A percentile compares a stretch with the other conserved stretches of the same genome.
Conservation (phyloP, 2,888 invertebrate species). For the Eupithecia tripunctaria region DNA sequence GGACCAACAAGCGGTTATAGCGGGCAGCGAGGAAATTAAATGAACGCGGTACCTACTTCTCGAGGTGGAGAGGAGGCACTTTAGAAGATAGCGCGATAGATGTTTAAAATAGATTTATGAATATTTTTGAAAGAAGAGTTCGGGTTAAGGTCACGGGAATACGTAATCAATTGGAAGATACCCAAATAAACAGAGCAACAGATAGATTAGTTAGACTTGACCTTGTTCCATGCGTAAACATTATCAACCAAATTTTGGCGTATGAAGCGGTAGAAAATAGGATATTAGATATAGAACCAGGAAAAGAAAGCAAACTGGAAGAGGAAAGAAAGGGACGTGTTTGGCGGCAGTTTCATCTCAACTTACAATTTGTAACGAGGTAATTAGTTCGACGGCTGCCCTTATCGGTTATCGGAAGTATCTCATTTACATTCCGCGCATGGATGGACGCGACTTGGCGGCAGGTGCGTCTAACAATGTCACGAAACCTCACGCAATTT, state of each 20-base stretch:
- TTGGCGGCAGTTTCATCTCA: slow-evolving; percentile 37
- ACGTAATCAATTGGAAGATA: background rate
- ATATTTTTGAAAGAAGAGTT: background rate
- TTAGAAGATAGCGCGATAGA: slow-evolving; percentile 49
- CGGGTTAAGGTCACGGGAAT: background rate
- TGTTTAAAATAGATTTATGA: background rate
- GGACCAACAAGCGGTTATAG: slow-evolving; percentile 71
- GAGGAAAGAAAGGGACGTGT: slow-evolving; percentile 34
- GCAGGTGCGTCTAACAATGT: slow-evolving; percentile 65
- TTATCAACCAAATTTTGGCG: background rate
- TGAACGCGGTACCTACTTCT: slow-evolving; percentile 63
- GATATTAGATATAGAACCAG: background rate
- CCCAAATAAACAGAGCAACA: background rate
- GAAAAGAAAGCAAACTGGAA: slow-evolving; percentile 29
- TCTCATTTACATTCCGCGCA: slow-evolving; percentile 62
- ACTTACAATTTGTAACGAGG: slow-evolving; percentile 38
- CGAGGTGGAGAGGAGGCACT: slow-evolving; percentile 22
- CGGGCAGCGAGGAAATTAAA: slow-evolving; percentile 75
- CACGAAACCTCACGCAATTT: slow-evolving; percentile 47
- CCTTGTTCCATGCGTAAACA: slow-evolving; percentile 3
- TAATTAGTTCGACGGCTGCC: slow-evolving; percentile 41
- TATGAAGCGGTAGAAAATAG: background rate
- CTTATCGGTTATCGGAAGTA: slow-evolving; percentile 40
- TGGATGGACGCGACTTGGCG: slow-evolving; percentile 47
- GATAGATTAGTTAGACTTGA: background rate